Evolutionary conservation across 2,797 vertebrate genomes (phyloP).

Genomic region (Avahi laniger): DNA sequence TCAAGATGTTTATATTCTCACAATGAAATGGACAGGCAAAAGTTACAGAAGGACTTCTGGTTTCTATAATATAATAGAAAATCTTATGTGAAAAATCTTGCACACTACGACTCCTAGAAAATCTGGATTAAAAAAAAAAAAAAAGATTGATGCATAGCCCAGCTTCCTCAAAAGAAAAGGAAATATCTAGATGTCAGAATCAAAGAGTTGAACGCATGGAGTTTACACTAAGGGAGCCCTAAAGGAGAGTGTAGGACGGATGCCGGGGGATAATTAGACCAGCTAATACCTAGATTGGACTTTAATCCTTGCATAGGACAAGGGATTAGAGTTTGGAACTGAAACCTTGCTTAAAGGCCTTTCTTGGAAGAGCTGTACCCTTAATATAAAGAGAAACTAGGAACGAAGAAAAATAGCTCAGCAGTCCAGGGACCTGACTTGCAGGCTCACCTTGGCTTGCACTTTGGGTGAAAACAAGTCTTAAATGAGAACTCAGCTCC

Average conservation of each 20-base stretch:
- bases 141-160: not conserved
- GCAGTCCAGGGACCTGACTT: not conserved
- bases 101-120: not conserved
- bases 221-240: not conserved
- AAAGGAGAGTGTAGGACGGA: not conserved
- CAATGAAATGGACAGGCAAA: not conserved
- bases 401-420: not conserved
- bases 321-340: not conserved
- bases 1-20: not conserved
- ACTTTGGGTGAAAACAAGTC: not conserved
- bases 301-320: not conserved
- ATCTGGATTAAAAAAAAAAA: not conserved
- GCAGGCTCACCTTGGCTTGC: not conserved
- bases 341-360: not conserved
- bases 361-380: not conserved
- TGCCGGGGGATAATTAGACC: not conserved
- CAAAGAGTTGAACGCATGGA: not conserved
- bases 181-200: not conserved
- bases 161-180: not conserved
- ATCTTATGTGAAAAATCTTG: not conserved
- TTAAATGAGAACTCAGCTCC: not conserved
- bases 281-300: not conserved
- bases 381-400: not conserved
- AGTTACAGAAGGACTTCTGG: not conserved
- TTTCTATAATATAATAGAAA: not conserved